Base-by-base conservation (phyloP, 2,113 vertebrate species). In the Tricholaema leucomelas region DNA sequence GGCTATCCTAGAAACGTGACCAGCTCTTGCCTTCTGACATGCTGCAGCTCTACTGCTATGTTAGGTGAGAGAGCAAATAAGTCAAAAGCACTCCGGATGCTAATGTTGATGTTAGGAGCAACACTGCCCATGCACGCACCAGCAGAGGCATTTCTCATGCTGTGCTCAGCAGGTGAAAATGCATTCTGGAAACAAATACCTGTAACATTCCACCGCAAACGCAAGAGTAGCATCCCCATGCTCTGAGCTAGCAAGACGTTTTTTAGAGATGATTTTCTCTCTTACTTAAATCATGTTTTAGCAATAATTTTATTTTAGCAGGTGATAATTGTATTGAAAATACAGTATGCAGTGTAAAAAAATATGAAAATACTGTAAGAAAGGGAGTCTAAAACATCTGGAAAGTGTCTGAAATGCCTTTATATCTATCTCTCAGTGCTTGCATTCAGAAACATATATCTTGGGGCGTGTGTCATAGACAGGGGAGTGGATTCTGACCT, bases 401-500 rank as follows among this genome's bases (percentile, higher is more conserved):
- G 64, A 33, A 15, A 54, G 18, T 82, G n/a, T 20, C 60, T 56
- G 60, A 67, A 18, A 30, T 17, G 17, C 27, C 28, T 84, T 90
- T 76, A 55, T 76, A 69, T 4, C 9, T 46, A 71, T 24, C 52
- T 71, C 60, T 67, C 52, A 91, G 61, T 30, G 77, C 80, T 82
- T 92, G 71, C 46, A 74, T 85, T 82, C 71, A 75, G 64, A 85
- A 80, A 38, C 60, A 23, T 85, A 4, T 71, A 69, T 91, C 74
- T 77, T 36, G 46, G 30, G 16, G 12, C 8, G 54, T 2, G 1
- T 54, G 52, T 87, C 84, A 44, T 20, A 65, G 52, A n/a, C 69
- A 73, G 48, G 25, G 65, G 30, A 87, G 54, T 65, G 81, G 35
- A 87, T 85, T 71, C 64, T 85, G 79, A 93, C 87, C 92, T 94